Evolutionary conservation across 1,140 invertebrate genomes (phyloP), one percentile per base, ranked within the genome.

Genomic region (Fopius arisanus): DNA sequence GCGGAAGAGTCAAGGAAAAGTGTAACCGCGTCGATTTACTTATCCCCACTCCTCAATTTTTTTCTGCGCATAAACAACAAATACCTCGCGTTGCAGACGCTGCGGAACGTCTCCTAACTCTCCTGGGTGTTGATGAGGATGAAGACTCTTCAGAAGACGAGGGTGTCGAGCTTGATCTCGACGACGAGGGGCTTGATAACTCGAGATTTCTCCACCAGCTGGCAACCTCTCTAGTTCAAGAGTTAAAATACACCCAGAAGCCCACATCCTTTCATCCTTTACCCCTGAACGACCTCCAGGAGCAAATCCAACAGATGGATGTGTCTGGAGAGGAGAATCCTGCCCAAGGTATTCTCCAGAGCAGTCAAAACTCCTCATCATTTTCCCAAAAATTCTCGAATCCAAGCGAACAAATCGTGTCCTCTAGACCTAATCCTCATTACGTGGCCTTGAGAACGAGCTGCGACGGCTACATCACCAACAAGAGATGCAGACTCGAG

Each of bases 71-170:
- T 29, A 37, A 37, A 7, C 33, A 37, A 3, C 29, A 7, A 37
- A 37, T 12, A 31, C 72, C 26, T 63, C 43, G 37, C 7, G 48
- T 75, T 74, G 31, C 72, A 87, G 85, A 83, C 54, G 83, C 83
- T 1, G 85, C 83, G 3, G 82, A 84, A 43, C 79, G 83, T 31
- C 74, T 87, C 9, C 75, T 87, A 37, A 85, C 81, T 14, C 75
- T 87, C n/a, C 29, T 87, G 48, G 84, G 81, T 41, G 69, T 80
- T 0, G 82, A 82, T 0, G 40, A 84, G 10, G 81, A 82, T 16
- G 83, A 83, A 0, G 31, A 83, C 16, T 85, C 83, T 2, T 84
- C 83, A 0, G 86, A 87, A 33, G 86, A 87, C 66, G 86, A 87
- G 43, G 86, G 84, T 0, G 86, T 86, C 0, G 85, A 86, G 26